phyloP scores from a whole-genome alignment of 2,888 invertebrate genomes.

The Leptothorax acervorum region DNA sequence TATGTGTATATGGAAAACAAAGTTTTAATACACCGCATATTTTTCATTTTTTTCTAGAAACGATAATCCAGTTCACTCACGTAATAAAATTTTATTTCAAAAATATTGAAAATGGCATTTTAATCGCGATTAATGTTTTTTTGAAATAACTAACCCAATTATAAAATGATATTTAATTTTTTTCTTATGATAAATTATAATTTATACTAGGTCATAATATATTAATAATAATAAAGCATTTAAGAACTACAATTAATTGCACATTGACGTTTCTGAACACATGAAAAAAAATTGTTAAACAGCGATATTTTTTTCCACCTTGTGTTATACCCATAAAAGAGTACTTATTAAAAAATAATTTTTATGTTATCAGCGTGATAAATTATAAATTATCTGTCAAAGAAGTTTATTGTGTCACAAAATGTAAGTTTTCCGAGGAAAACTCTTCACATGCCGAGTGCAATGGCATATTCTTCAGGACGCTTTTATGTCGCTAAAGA shows the following conservation, averaged over 20 bases:
- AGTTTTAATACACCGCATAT: background rate
- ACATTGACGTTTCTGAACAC: background rate
- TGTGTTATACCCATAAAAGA: background rate
- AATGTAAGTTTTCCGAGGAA: slow-evolving; percentile 18
- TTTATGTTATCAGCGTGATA: background rate
- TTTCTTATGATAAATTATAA: background rate
- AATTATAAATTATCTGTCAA: slow-evolving; percentile 14
- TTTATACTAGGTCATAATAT: background rate
- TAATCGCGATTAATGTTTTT: background rate
- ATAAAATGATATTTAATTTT: background rate
- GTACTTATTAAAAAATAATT: slow-evolving; percentile 15
- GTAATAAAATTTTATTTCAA: background rate
- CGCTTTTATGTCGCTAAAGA: slow-evolving; percentile 44
- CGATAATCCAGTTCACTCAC: background rate
- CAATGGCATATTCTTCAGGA: slow-evolving; percentile 36
- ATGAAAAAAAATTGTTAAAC: background rate
- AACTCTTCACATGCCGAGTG: slow-evolving; percentile 8
- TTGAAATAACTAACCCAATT: background rate
- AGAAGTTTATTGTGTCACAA: slow-evolving; percentile 24
- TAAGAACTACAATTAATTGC: background rate
- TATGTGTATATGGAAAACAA: background rate
- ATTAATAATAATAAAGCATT: background rate
- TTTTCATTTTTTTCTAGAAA: background rate
- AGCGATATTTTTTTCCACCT: background rate
- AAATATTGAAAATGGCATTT: background rate